Conservation (phyloP, 2,113 vertebrate species). For the Carassius gibelio region DNA sequence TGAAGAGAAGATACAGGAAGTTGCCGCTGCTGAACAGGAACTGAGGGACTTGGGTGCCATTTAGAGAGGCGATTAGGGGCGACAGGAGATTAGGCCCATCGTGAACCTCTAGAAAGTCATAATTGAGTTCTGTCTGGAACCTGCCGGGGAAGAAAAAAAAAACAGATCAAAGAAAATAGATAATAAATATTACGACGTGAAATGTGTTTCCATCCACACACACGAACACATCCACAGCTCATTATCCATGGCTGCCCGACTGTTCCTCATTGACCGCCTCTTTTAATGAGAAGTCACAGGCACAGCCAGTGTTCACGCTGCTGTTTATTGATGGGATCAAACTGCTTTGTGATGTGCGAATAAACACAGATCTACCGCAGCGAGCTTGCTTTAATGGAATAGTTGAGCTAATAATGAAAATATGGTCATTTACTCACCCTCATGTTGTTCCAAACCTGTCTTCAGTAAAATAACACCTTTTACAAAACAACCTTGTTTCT, state of each 20-base stretch:
- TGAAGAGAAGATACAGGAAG: constrained; percentile 95
- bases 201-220: background rate
- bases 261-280: background rate
- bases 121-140: constrained; percentile 98
- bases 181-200: background rate
- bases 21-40: constrained; percentile 94
- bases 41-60: constrained; percentile 95
- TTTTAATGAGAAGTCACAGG: constrained; percentile 2
- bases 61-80: constrained; percentile 92
- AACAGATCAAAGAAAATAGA: background rate
- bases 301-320: constrained; percentile 38
- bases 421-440: background rate
- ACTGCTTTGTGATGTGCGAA: constrained; percentile 48
- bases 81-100: constrained; percentile 93
- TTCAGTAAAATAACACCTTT: background rate
- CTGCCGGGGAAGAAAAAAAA: constrained; percentile 66
- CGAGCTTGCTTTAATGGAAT: background rate
- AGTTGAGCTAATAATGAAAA: background rate
- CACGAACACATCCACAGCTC: background rate
- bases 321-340: constrained; percentile 53
- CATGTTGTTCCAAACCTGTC: background rate
- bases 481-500: background rate
- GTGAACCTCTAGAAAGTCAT: constrained; percentile 95
- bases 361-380: constrained; percentile 44
- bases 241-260: background rate